Conservation (phyloP, 2,113 vertebrate genomes). For the Corythaixoides concolor region DNA sequence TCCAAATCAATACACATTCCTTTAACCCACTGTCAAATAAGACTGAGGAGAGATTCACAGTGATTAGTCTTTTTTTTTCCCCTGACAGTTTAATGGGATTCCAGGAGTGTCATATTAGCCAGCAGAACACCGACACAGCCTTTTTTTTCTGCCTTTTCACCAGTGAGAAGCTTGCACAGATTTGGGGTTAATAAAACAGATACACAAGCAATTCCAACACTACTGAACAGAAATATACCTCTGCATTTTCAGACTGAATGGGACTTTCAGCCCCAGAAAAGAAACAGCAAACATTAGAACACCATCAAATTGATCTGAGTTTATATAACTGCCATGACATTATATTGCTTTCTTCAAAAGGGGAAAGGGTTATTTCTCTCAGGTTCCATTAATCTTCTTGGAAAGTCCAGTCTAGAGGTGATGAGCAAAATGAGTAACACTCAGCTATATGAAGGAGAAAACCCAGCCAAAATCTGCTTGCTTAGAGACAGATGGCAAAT, state of each 20-base stretch:
- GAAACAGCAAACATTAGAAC: not conserved
- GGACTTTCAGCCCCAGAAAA: not conserved
- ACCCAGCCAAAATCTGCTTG: slow-evolving; percentile 66
- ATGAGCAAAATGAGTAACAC: slow-evolving; percentile 19
- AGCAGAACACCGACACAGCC: not conserved
- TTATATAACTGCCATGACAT: not conserved
- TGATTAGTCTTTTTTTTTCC: slow-evolving; percentile 49
- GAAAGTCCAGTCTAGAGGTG: slow-evolving; percentile 39
- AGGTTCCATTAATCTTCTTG: slow-evolving; percentile 37
- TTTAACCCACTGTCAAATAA: slow-evolving; percentile 48
- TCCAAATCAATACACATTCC: slow-evolving; percentile 61
- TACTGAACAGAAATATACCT: not conserved
- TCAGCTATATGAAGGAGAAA: slow-evolving; percentile 31
- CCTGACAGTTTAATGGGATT: slow-evolving; percentile 58
- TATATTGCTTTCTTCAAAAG: not conserved
- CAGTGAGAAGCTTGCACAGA: not conserved
- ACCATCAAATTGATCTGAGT: not conserved
- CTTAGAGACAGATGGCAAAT: slow-evolving; percentile 76
- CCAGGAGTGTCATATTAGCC: slow-evolving; percentile 20
- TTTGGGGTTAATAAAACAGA: not conserved
- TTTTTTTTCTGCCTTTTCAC: not conserved
- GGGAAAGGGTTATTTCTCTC: slow-evolving; percentile 23
- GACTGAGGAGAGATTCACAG: not conserved
- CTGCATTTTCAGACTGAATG: not conserved
- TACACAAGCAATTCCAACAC: not conserved